Base-by-base conservation (phyloP, 2,888 invertebrate genomes). In the Cephonodes hylas region DNA sequence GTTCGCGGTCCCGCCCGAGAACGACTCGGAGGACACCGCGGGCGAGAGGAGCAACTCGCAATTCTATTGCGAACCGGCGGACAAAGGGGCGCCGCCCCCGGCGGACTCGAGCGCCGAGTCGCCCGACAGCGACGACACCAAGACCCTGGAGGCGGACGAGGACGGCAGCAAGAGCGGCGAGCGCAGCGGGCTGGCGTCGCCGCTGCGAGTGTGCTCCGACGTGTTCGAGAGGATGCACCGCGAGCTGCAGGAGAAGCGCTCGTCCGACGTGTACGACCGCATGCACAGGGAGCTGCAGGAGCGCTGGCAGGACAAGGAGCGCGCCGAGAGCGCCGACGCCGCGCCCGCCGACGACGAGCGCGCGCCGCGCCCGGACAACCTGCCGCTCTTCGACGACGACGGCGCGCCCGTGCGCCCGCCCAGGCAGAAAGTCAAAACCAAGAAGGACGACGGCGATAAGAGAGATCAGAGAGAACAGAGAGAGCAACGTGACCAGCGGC, bases 401-500 rank as follows among this genome's bases (percentile, higher is more conserved):
- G 84, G 77, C 42, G 71, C 73, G 60, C 84, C 85, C 13, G 63
- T 72, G 61, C 88, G 87, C 67, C 95, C 95, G 8, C 84, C 93
- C 13, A 89, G 94, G 65, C 94, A 71, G 56, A 75, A 74, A 59
- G 79, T 77, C 63, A 93, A 93, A 76, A 93, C 93, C 72, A 93
- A 74, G 65, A 76, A 75, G 46, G 81, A 77, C 67, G 76, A 73
- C 22, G 64, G 56, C 60, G 70, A 71, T 69, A 74, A 68, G 59
- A 66, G 68, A 59, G 93, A 93, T 63, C 93, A 93, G 75, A 86
- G 68, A 59, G 93, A 93, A 63, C 93, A 93, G 75, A 86, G 95
- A 70, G 95, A 96, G 79, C 94, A 94, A 79, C 93, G 95, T 69
- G 95, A 96, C 79, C 94, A 94, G 80, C 93, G 96, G 60, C 88